A percentile compares a stretch with the other conserved stretches of the same genome.
Evolutionary conservation across 2,113 vertebrate species (phyloP).

Genomic region (Sylvia atricapilla): DNA sequence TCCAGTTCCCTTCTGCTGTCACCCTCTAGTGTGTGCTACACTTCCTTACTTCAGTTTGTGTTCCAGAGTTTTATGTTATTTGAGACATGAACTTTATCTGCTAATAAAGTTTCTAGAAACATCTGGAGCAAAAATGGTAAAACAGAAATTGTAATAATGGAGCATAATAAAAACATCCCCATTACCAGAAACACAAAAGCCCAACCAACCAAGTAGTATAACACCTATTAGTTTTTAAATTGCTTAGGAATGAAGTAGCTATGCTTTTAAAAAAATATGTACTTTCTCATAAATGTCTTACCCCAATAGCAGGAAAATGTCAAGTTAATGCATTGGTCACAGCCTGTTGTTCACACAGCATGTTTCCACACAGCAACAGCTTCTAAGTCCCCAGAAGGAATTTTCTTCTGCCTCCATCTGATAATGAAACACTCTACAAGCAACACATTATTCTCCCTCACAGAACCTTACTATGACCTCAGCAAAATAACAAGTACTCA

Average conservation of each 20-base stretch:
- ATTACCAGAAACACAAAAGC: not conserved
- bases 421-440: conserved; percentile 33
- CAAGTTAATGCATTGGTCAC: not conserved
- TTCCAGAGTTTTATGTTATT: not conserved
- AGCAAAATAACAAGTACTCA: conserved; percentile 27
- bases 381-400: conserved; percentile 2
- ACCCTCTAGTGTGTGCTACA: not conserved
- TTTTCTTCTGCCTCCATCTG: conserved; percentile 25
- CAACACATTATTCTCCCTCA: not conserved
- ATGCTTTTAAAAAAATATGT: not conserved
- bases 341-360: conserved; percentile 27
- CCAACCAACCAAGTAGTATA: not conserved
- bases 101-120: not conserved
- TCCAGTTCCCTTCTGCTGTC: not conserved
- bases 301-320: not conserved
- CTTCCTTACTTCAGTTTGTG: not conserved
- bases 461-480: not conserved
- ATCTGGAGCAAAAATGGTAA: not conserved
- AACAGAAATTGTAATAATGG: not conserved
- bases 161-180: not conserved
- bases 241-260: not conserved
- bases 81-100: not conserved
- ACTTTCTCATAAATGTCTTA: not conserved
- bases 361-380: not conserved
- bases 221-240: not conserved